Base-by-base conservation (phyloP, 1,140 invertebrate species). In the Acromyrmex heyeri region DNA sequence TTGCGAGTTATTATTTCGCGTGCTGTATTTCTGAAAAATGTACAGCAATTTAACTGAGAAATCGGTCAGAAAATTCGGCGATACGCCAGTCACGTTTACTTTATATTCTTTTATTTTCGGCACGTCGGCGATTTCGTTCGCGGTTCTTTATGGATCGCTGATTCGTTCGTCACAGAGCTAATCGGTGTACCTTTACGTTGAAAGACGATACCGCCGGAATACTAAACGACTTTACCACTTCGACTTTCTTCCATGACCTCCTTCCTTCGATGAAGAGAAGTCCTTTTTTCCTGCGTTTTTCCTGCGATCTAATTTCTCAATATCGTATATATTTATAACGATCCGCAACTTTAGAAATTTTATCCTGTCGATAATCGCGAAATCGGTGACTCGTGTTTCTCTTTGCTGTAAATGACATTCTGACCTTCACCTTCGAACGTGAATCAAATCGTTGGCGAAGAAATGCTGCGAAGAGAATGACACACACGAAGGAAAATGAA, bases 61-160 rank as follows among this genome's bases (percentile, higher is more conserved):
- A 61, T 83, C n/a, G 38, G 24, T 30, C 24, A 61, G 79, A n/a
- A 83, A 83, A 50, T 62, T 61, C 8, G 21, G 0, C n/a, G 18
- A 14, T 62, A 55, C 27, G n/a, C 62, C 12, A 7, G 24, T 73
- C 79, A 83, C 79, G 79, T 83, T 8, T n/a, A 7, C 30, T 44
- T 10, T 69, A 81, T 57, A 81, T 70, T 65, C 77, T 69, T n/a
- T 67, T 48, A 83, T 82, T 83, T 83, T 83, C 69, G 69, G 16
- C 69, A 73, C 69, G 55, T 83, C 38, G 69, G 69, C 69, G 55
- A 83, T 83, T 75, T 27, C 24, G 4, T 7, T 57, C 55, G 79
- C 55, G 24, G 18, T 61, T 75, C 55, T 75, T 44, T 6, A n/a
- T 24, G 16, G 30, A 55, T 69, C 27, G 27, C 21, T 48, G 30